Conservation (phyloP, 2,113 vertebrate genomes). For the Erythrolamprus reginae region DNA sequence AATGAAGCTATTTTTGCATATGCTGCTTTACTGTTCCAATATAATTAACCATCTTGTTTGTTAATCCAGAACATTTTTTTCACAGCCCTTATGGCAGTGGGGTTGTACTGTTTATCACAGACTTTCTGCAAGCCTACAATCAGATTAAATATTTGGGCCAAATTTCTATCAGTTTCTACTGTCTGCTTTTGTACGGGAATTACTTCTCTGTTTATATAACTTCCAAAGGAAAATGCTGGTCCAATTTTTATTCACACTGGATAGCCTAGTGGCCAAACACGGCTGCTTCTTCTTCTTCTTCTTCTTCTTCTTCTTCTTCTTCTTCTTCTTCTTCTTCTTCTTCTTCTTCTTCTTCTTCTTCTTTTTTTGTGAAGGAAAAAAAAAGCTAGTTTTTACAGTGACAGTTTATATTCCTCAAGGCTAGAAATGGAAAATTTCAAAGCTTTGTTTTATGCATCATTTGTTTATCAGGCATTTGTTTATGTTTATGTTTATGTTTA, state of each 20-base stretch:
- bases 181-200: not conserved
- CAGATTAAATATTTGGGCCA: not conserved
- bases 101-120: not conserved
- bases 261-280: no score
- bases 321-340: no score
- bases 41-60: constrained; percentile 22
- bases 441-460: not conserved
- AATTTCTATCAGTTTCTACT: not conserved
- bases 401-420: not conserved
- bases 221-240: not conserved
- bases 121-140: not conserved
- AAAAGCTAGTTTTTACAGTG: not conserved
- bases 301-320: no score
- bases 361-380: not conserved
- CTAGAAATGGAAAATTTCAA: not conserved
- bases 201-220: not conserved
- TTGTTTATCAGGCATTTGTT: not conserved
- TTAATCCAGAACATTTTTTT: constrained; percentile 15
- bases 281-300: no score
- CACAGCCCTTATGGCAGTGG: constrained; percentile 5
- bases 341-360: no score
- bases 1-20: constrained; percentile 23
- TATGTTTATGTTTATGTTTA: no score
- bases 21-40: constrained; percentile 16
- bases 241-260: not conserved